Evolutionary conservation across 2,113 vertebrate genomes (phyloP).

Genomic region (Bujurquina vittata): DNA sequence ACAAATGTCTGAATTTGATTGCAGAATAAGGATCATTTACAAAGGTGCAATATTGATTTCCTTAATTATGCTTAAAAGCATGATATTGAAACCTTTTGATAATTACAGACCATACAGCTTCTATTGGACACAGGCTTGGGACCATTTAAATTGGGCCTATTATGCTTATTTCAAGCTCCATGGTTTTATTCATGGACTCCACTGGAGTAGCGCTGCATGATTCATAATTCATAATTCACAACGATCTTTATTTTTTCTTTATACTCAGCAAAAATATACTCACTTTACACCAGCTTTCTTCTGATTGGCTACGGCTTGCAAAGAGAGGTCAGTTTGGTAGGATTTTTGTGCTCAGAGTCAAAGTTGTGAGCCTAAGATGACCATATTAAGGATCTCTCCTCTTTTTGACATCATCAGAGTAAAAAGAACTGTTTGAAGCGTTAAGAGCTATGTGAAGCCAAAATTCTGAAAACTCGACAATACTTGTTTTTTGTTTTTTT

Average conservation of each 20-base stretch:
- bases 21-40: constrained; percentile 44
- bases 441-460: background rate
- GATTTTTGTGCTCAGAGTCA: background rate
- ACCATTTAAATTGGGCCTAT: background rate
- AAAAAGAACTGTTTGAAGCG: background rate
- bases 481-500: too few relatives aligned
- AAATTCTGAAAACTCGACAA: background rate
- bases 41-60: constrained; percentile 15
- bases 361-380: background rate
- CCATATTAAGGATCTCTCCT: background rate
- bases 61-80: constrained; percentile 17
- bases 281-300: too few relatives aligned
- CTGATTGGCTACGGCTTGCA: too few relatives aligned
- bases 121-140: background rate
- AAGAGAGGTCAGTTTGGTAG: too few relatives aligned
- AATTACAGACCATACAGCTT: background rate
- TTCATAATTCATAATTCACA: background rate
- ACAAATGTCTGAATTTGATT: constrained; percentile 41
- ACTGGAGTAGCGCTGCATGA: background rate
- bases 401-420: background rate
- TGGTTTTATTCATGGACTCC: background rate
- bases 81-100: background rate
- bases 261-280: too few relatives aligned
- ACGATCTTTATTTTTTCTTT: background rate
- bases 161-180: background rate